phyloP scores from a whole-genome alignment of 2,113 vertebrate genomes.

The Elaphurus davidianus region DNA sequence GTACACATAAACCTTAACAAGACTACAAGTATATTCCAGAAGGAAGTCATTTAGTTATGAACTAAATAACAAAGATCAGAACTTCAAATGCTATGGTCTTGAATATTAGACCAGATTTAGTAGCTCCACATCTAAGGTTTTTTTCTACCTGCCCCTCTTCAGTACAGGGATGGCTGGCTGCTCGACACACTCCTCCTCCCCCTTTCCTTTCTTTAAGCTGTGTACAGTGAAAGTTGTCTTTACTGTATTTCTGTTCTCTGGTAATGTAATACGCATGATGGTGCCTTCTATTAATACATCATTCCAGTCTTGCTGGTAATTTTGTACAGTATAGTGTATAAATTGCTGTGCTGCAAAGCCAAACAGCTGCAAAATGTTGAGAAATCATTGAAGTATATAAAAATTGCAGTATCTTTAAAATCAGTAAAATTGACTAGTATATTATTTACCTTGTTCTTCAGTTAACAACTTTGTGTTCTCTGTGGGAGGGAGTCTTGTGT shows the following conservation, averaged over 20 bases:
- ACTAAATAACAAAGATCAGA: constrained; percentile 84
- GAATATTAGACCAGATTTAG: constrained; percentile 71
- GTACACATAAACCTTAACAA: constrained; percentile 87
- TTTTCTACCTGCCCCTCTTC: constrained; percentile 84
- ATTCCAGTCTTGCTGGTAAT: constrained; percentile 92
- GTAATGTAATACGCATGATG: constrained; percentile 94
- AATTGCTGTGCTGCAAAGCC: constrained; percentile 85
- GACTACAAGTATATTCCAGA: constrained; percentile 81
- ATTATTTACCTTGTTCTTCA: constrained; percentile 83
- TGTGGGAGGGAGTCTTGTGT: constrained; percentile 71
- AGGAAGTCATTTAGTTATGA: constrained; percentile 84
- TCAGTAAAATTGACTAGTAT: constrained; percentile 83
- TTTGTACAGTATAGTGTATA: constrained; percentile 87
- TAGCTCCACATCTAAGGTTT: constrained; percentile 75
- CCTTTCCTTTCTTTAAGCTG: constrained; percentile 82
- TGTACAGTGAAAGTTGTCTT: constrained; percentile 92
- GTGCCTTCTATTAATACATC: constrained; percentile 96
- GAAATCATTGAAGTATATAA: constrained; percentile 83
- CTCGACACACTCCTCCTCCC: constrained; percentile 80
- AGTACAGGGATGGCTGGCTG: constrained; percentile 83
- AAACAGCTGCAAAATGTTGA: constrained; percentile 85
- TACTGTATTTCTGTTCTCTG: constrained; percentile 90
- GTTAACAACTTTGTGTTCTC: constrained; percentile 73
- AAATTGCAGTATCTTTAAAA: constrained; percentile 91
- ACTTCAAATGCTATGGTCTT: constrained; percentile 82